Evolutionary conservation across 2,888 invertebrate species (phyloP).

Genomic region (Epinotia nisella): DNA sequence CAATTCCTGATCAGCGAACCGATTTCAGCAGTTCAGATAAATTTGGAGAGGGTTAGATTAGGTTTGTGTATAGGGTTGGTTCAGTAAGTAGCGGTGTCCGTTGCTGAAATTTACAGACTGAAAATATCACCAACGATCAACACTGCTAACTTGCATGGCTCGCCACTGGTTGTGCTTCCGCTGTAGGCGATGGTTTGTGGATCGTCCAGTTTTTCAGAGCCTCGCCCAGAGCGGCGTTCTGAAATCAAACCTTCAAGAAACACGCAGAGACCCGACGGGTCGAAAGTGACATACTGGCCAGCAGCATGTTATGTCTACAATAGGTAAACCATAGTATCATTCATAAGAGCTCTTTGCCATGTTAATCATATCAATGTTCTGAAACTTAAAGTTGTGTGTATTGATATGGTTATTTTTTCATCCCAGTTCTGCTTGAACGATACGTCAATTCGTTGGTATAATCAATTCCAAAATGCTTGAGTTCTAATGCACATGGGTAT

Average conservation of each 20-base stretch:
- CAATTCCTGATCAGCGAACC: slow-evolving; percentile 59
- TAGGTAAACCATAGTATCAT: slow-evolving; percentile 85
- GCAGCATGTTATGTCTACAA: slow-evolving; percentile 79
- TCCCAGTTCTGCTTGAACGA: slow-evolving; percentile 29
- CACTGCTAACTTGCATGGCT: slow-evolving; percentile 72
- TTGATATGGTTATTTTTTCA: slow-evolving; percentile 74
- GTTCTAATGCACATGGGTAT: slow-evolving; percentile 36
- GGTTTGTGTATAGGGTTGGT: slow-evolving; percentile 64
- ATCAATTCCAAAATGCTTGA: slow-evolving; percentile 30
- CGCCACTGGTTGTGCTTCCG: slow-evolving; percentile 78
- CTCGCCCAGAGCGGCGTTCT: slow-evolving; percentile 81
- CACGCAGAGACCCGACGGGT: slow-evolving; percentile 77
- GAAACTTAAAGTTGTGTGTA: slow-evolving; percentile 56
- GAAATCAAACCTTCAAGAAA: slow-evolving; percentile 74
- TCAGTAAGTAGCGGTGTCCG: slow-evolving; percentile 78
- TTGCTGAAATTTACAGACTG: slow-evolving; percentile 80
- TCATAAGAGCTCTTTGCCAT: slow-evolving; percentile 79
- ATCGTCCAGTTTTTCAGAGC: slow-evolving; percentile 85
- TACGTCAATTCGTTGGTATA: slow-evolving; percentile 14
- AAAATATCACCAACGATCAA: slow-evolving; percentile 79
- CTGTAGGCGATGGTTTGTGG: slow-evolving; percentile 84
- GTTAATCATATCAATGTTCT: slow-evolving; percentile 68
- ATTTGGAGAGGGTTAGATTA: slow-evolving; percentile 59
- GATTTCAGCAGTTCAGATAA: slow-evolving; percentile 69
- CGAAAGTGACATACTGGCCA: slow-evolving; percentile 79